These are phyloP conservation scores for Thryonomys swinderianus DNA, from an alignment of 2,113 vertebrate species.

Conservation along the genomic window DNA sequence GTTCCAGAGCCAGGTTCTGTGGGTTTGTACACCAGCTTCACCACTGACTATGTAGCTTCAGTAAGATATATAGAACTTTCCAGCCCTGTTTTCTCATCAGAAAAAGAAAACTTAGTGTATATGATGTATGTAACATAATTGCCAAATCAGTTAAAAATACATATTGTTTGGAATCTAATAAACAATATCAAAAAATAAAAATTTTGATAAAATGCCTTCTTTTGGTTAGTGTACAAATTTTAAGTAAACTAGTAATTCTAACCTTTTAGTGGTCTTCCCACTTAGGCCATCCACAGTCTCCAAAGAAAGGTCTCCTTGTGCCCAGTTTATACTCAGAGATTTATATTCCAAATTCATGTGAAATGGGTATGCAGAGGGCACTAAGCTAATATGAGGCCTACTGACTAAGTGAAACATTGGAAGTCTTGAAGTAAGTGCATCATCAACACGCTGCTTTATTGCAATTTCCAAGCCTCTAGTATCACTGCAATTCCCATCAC, in stretches of 20 bases:
- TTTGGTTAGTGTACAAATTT: slow-evolving; percentile 5
- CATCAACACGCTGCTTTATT: slow-evolving; percentile 92
- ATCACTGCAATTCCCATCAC: slow-evolving; percentile 88
- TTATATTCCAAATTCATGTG: slow-evolving; percentile 69
- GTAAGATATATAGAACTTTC: background rate
- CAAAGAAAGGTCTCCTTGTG: slow-evolving; percentile 89
- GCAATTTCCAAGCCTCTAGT: slow-evolving; percentile 92
- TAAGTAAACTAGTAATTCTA: slow-evolving; percentile 73
- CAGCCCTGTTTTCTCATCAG: background rate
- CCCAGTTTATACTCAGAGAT: slow-evolving; percentile 93
- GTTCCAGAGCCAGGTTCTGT: background rate
- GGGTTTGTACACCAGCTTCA: slow-evolving; percentile 15
- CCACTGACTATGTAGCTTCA: background rate
- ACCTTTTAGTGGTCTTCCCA: slow-evolving; percentile 93
- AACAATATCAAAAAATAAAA: background rate
- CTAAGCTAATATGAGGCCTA: slow-evolving; percentile 90
- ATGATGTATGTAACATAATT: background rate
- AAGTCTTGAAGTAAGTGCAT: slow-evolving; percentile 89
- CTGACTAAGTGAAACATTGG: slow-evolving; percentile 93
- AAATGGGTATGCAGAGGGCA: slow-evolving; percentile 81
- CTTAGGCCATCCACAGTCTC: slow-evolving; percentile 93
- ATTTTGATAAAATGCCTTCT: slow-evolving; percentile 12
- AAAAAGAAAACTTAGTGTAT: background rate
- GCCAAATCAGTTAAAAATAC: background rate
- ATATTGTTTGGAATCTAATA: background rate